Conservation (phyloP, 1,140 invertebrate genomes). For the Rhynchophorus ferrugineus region DNA sequence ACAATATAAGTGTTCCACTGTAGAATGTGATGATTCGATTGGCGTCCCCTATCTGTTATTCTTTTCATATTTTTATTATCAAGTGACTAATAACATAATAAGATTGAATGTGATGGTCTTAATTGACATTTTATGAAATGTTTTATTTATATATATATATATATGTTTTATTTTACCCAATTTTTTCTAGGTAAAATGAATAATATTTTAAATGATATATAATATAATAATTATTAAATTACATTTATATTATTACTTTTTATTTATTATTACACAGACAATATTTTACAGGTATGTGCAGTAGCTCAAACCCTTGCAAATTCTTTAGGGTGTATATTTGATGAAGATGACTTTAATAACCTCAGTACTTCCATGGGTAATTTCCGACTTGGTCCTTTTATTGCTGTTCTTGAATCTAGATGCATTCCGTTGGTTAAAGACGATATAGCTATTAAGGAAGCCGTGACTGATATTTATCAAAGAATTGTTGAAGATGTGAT, state of each 20-base stretch:
- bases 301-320: constrained; percentile 57
- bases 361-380: constrained; percentile 54
- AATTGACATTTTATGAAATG: too few species aligned
- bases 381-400: constrained; percentile 58
- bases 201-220: too few species aligned
- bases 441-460: constrained; percentile 56
- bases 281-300: constrained; percentile 37
- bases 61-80: too few species aligned
- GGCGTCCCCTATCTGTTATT: too few species aligned
- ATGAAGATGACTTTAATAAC: constrained; percentile 56
- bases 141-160: too few species aligned
- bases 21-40: too few species aligned
- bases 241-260: too few species aligned
- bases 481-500: constrained; percentile 73
- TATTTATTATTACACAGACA: too few species aligned
- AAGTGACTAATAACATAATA: too few species aligned
- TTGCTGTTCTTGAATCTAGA: constrained; percentile 64
- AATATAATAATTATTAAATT: too few species aligned
- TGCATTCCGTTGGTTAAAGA: constrained; percentile 55
- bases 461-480: constrained; percentile 65
- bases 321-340: constrained; percentile 59
- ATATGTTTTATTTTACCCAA: neutral
- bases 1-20: too few species aligned
- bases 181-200: neutral
- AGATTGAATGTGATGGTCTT: too few species aligned